Base-by-base conservation (phyloP, 2,888 invertebrate genomes). In the Notodonta dromedarius region DNA sequence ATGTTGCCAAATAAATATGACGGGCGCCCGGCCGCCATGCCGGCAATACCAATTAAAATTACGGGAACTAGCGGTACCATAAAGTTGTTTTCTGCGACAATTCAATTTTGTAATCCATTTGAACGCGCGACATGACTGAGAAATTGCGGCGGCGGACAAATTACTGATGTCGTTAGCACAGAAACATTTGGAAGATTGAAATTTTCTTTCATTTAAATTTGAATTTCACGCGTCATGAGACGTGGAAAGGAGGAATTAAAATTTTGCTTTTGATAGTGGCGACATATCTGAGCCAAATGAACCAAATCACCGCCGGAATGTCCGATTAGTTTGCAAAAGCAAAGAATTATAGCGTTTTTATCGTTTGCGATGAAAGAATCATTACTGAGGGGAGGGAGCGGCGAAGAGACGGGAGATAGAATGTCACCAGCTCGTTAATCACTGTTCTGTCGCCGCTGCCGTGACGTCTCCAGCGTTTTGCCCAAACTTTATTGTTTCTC, bases 401-500 rank as follows among this genome's bases (percentile, higher is more conserved):
- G 66, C 70, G 63, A 66, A 65, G 63, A 73, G 69, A 70, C 24
- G 61, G 73, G 72, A 68, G 70, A 65, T 65, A 65, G 62, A 80
- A 82, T 76, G 77, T 81, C 86, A 83, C 76, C 78, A 77, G 78
- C 79, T 89, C 90, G 86, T 91, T 87, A 88, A 91, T 91, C 90
- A 91, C 81, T 62, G 67, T 74, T 72, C 76, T 86, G 90, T 88
- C 89, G 82, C 71, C 83, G 75, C 65, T 62, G 60, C 67, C 67
- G 79, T 87, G 85, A 87, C 84, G 80, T 81, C 79, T 82, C 70
- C 74, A 79, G 70, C 75, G 72, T 79, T 84, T 75, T 73, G 76
- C 76, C 80, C 80, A 80, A 83, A 83, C 78, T 87, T 88, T 87
- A 89, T 88, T 84, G 78, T 82, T 79, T 76, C 77, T 78, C 78